phyloP scores from a whole-genome alignment of 1,140 invertebrate species.

The Heterodera schachtii region DNA sequence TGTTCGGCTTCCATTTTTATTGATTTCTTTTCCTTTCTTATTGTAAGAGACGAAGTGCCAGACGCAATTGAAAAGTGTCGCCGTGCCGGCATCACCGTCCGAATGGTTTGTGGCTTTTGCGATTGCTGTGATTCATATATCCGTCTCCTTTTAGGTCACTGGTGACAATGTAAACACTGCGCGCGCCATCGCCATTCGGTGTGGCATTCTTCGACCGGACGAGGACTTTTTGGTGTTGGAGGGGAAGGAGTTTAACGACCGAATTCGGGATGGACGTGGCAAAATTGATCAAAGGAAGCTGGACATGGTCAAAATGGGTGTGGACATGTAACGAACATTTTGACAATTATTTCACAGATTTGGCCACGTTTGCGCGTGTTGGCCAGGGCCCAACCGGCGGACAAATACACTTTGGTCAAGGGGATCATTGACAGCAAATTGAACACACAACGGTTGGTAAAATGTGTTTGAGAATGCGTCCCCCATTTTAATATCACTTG shows the following conservation, averaged over 20 bases:
- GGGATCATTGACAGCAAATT: conserved; percentile 65
- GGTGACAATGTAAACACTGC: conserved; percentile 65
- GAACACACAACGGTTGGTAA: conserved; percentile 81
- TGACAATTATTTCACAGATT: conserved; percentile 39
- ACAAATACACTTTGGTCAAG: conserved; percentile 66
- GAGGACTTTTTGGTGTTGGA: conserved; percentile 65
- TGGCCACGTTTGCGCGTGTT: conserved; percentile 64
- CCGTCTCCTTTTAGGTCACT: conserved; percentile 69
- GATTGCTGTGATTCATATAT: too few species aligned
- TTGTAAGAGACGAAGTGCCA: conserved; percentile 83
- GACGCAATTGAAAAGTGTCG: conserved; percentile 94
- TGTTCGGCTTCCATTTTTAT: too few species aligned
- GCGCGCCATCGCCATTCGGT: conserved; percentile 85
- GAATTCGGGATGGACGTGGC: conserved; percentile 77
- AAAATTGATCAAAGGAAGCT: conserved; percentile 68
- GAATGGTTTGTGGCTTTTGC: conserved; percentile 78
- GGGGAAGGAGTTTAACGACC: conserved; percentile 63
- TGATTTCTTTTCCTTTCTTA: not conserved
- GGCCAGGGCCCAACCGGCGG: conserved; percentile 64
- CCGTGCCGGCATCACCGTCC: conserved; percentile 93
- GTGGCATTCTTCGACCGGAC: conserved; percentile 79
- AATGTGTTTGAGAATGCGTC: conserved; percentile 15
- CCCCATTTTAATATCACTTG: not conserved
- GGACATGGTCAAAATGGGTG: conserved; percentile 48
- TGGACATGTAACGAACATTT: not conserved